phyloP scores from a whole-genome alignment of 2,797 vertebrate genomes.

The Rhinophrynus dorsalis region DNA sequence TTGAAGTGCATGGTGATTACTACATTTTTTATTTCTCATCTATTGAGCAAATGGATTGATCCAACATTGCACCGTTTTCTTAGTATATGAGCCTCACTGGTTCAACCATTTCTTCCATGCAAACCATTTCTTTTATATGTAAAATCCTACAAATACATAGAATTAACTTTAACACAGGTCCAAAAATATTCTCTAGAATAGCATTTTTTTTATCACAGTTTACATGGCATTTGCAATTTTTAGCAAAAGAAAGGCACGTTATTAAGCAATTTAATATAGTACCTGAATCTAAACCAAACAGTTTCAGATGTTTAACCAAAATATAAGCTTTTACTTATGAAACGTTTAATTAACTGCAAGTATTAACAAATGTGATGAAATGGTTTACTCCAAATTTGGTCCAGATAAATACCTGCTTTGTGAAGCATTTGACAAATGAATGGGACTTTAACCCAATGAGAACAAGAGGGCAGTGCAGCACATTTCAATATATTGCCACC shows the following conservation, averaged over 20 bases:
- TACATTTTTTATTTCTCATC: too few species aligned
- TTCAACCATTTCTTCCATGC: too few species aligned
- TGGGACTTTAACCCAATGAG: too few species aligned
- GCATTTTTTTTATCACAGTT: constrained; percentile 66
- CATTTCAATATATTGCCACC: too few species aligned
- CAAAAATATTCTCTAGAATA: not conserved
- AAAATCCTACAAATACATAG: too few species aligned
- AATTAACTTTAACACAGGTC: not conserved
- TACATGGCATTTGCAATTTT: constrained; percentile 67
- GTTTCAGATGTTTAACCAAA: constrained; percentile 50
- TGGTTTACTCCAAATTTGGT: constrained; percentile 62
- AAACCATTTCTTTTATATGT: too few species aligned
- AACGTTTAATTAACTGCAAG: constrained; percentile 47
- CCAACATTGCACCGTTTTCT: too few species aligned
- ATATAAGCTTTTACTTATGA: constrained; percentile 53
- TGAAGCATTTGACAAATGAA: constrained; percentile 54
- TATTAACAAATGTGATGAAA: constrained; percentile 44
- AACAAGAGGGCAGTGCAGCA: too few species aligned
- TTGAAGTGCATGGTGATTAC: too few species aligned
- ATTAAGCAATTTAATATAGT: constrained; percentile 71
- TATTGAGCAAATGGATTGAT: too few species aligned
- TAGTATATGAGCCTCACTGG: too few species aligned
- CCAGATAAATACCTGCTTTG: constrained; percentile 56
- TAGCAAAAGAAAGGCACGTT: constrained; percentile 77
- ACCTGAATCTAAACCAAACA: constrained; percentile 60